phyloP scores from a whole-genome alignment of 2,113 vertebrate species.

The Conger conger region DNA sequence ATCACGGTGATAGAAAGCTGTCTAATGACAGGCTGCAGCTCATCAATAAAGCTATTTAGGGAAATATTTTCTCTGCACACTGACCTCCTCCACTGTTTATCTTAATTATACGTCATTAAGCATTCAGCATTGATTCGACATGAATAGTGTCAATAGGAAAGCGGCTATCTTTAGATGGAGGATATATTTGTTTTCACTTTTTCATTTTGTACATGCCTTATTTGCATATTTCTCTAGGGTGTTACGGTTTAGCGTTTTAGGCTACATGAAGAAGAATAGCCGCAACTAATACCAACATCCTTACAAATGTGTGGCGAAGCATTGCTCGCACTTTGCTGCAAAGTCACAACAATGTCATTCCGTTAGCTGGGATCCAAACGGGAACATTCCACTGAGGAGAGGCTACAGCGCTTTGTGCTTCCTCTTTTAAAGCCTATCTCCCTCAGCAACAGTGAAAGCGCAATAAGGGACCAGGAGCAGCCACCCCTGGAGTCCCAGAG shows the following conservation, averaged over 20 bases:
- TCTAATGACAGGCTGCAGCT: neutral
- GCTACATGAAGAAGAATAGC: neutral
- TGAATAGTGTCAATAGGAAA: neutral
- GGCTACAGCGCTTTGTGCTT: neutral
- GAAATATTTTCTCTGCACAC: neutral
- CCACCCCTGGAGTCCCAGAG: constrained; percentile 5
- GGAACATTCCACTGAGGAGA: neutral
- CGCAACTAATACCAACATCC: neutral
- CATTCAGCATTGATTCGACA: neutral
- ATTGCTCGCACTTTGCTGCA: neutral
- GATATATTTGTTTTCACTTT: no score
- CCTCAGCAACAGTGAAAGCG: constrained; percentile 5
- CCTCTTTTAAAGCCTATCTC: neutral
- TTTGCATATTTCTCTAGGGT: neutral
- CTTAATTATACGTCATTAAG: neutral
- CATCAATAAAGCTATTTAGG: neutral
- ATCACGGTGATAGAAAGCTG: neutral
- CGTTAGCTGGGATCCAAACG: neutral
- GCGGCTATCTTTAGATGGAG: no score
- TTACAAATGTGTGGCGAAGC: neutral
- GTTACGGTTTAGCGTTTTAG: neutral
- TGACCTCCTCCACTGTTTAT: neutral
- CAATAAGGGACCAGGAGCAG: neutral
- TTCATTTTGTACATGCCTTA: neutral
- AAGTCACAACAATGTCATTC: neutral